Evolutionary conservation across 2,113 vertebrate species (phyloP).

Genomic region (Mohoua ochrocephala): DNA sequence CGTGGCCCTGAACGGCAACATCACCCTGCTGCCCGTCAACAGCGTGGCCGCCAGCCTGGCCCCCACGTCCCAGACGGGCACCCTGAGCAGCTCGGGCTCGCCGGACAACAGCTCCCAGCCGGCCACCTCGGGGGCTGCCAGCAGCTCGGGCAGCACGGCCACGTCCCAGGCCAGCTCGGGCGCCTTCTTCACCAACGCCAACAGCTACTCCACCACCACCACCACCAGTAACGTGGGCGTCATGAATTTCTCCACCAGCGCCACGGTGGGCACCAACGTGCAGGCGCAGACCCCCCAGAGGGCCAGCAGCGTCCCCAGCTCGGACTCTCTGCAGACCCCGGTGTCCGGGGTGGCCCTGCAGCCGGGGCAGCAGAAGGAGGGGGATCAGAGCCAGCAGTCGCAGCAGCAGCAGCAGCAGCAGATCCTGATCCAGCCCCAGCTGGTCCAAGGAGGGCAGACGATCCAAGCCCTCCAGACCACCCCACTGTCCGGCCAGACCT

Average conservation of each 20-base stretch:
- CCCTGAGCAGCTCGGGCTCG: slow-evolving; percentile 73
- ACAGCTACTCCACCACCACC: slow-evolving; percentile 73
- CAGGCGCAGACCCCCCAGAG: slow-evolving; percentile 72
- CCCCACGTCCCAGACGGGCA: slow-evolving; percentile 79
- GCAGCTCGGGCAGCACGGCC: slow-evolving; percentile 60
- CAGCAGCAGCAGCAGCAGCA: slow-evolving; percentile 84
- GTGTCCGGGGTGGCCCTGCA: slow-evolving; percentile 67
- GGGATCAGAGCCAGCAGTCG: slow-evolving; percentile 68
- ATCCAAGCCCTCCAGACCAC: slow-evolving; percentile 86
- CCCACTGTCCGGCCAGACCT: slow-evolving; percentile 82
- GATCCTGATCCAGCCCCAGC: slow-evolving; percentile 80
- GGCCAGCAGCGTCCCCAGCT: slow-evolving; percentile 61
- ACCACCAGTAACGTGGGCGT: slow-evolving; percentile 74
- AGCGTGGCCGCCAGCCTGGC: slow-evolving; percentile 77
- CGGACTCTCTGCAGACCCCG: slow-evolving; percentile 71
- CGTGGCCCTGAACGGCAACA: slow-evolving; percentile 90
- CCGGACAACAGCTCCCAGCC: slow-evolving; percentile 73
- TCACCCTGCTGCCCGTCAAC: slow-evolving; percentile 89
- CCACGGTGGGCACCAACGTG: slow-evolving; percentile 64
- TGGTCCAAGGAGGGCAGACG: slow-evolving; percentile 83
- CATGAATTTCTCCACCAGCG: slow-evolving; percentile 72
- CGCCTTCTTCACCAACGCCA: slow-evolving; percentile 77
- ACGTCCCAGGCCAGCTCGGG: slow-evolving; percentile 67
- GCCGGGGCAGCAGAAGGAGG: slow-evolving; percentile 74
- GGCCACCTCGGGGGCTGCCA: slow-evolving; percentile 62